phyloP scores from a whole-genome alignment of 2,113 vertebrate species.

The Prochilodus magdalenae region DNA sequence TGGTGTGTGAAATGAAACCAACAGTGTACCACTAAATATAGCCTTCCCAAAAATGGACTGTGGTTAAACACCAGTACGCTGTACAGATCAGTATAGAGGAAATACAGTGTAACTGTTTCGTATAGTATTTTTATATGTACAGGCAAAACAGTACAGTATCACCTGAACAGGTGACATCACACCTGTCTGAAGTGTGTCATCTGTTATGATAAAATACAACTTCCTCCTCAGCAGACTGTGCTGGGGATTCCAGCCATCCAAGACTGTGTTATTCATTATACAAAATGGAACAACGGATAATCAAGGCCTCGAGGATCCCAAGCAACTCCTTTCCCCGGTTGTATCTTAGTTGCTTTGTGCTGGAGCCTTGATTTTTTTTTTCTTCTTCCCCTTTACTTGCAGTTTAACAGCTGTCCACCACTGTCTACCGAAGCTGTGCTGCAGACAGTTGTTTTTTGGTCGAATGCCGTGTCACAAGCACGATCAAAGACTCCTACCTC shows the following conservation, averaged over 20 bases:
- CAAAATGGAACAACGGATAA: background rate
- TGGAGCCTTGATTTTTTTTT: too few species aligned
- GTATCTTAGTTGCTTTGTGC: too few species aligned
- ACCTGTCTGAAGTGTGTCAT: background rate
- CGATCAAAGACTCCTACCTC: constrained; percentile 61
- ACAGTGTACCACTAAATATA: too few species aligned
- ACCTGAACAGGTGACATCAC: constrained; percentile 6
- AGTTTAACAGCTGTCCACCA: background rate
- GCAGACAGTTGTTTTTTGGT: background rate
- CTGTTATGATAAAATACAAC: constrained; percentile 1
- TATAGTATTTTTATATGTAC: constrained; percentile 76
- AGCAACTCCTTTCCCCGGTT: too few species aligned
- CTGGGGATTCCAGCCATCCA: too few species aligned
- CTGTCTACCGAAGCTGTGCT: constrained; percentile 10
- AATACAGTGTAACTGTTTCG: constrained; percentile 36
- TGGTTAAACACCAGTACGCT: too few species aligned
- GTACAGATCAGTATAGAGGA: background rate
- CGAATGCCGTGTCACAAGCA: background rate
- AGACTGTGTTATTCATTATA: background rate
- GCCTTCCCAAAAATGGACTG: too few species aligned
- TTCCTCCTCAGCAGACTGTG: too few species aligned
- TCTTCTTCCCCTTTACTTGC: too few species aligned
- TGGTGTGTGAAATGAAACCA: too few species aligned
- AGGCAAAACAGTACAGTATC: constrained; percentile 62
- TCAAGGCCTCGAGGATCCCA: background rate